These are phyloP conservation scores for Lamellibrachia luymesi DNA, from an alignment of 1,140 invertebrate genomes.

Conservation along the genomic window DNA sequence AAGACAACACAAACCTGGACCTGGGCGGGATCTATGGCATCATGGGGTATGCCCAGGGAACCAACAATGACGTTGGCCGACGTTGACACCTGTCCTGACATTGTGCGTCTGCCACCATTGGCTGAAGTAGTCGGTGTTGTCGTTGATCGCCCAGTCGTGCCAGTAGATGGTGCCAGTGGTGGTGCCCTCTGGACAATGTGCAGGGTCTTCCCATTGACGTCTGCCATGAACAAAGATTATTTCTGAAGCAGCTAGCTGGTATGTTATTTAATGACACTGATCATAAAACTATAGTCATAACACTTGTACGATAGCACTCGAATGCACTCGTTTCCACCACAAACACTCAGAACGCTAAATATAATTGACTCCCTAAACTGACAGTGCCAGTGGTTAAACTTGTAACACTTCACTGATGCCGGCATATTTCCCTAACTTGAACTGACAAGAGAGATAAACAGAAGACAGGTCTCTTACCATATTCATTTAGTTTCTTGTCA, in stretches of 20 bases:
- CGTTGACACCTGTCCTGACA: not conserved
- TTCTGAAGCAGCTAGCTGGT: not conserved
- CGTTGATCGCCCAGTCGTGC: conserved; percentile 26
- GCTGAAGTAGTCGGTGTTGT: conserved; percentile 18
- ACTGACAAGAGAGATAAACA: not conserved
- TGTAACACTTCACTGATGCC: no score
- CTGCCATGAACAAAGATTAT: conserved; percentile 57
- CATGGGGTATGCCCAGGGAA: conserved; percentile 54
- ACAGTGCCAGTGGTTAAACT: no score
- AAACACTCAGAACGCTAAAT: not conserved
- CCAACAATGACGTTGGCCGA: conserved; percentile 52
- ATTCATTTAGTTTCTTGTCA: conserved; percentile 83
- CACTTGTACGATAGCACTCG: not conserved
- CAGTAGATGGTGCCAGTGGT: conserved; percentile 59
- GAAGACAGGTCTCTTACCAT: conserved; percentile 65
- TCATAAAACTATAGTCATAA: not conserved
- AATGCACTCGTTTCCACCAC: no score
- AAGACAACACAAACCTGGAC: conserved; percentile 44
- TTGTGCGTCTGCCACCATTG: conserved; percentile 6
- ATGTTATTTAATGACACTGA: not conserved
- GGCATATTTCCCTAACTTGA: no score
- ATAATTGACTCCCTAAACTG: not conserved
- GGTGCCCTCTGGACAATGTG: conserved; percentile 85
- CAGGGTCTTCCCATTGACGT: conserved; percentile 87
- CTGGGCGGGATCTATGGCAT: conserved; percentile 49